A percentile compares a stretch with the other conserved stretches of the same genome.
Evolutionary conservation across 2,888 invertebrate genomes (phyloP).

Genomic region (Nemapogon koenigi): DNA sequence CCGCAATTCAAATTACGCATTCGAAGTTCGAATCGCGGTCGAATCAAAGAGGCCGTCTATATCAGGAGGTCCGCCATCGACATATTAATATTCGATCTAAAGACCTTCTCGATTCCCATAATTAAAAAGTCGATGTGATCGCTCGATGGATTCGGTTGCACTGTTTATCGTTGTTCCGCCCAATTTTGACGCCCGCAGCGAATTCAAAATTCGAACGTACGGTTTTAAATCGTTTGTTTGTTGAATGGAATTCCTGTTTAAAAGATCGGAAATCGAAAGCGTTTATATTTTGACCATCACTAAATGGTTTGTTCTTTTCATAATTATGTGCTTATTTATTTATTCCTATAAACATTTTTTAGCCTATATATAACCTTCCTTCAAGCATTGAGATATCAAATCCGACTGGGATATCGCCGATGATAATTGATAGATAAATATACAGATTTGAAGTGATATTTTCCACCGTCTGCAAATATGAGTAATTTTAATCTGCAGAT

Average conservation of each 20-base stretch:
- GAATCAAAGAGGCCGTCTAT: slow-evolving; percentile 23
- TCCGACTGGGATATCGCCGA: too few species aligned
- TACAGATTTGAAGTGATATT: too few species aligned
- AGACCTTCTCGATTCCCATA: slow-evolving; percentile 53
- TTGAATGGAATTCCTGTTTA: background rate
- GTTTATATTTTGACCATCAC: too few species aligned
- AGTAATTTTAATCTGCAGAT: too few species aligned
- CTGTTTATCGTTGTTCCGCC: slow-evolving; percentile 55
- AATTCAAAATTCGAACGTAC: slow-evolving; percentile 8
- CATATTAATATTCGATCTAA: slow-evolving; percentile 61
- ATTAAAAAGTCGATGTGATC: slow-evolving; percentile 57
- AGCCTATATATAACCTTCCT: too few species aligned
- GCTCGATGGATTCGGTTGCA: slow-evolving; percentile 57
- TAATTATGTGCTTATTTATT: too few species aligned
- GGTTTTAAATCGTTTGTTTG: slow-evolving; percentile 7
- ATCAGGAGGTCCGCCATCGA: slow-evolving; percentile 49
- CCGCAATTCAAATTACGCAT: slow-evolving; percentile 53
- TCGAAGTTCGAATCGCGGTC: slow-evolving; percentile 44
- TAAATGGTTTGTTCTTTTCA: too few species aligned
- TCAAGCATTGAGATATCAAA: too few species aligned
- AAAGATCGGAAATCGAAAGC: too few species aligned
- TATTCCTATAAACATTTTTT: too few species aligned
- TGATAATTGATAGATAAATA: too few species aligned
- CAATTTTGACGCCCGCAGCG: slow-evolving; percentile 61
- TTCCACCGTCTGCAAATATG: too few species aligned